Conservation (phyloP, 1,140 invertebrate genomes). For the Neuroterus valhalla region DNA sequence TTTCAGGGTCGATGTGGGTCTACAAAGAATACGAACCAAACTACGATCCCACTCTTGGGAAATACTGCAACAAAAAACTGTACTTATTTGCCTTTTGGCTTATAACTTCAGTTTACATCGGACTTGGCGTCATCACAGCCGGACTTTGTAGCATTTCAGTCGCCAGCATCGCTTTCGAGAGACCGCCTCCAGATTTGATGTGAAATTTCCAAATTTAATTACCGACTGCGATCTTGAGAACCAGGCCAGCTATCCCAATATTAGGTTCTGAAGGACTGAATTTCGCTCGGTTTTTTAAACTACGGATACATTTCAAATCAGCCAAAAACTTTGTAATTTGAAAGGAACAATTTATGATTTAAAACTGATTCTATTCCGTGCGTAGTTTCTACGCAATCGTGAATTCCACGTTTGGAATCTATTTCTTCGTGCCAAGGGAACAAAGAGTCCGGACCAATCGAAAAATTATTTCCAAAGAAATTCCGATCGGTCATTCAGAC, state of each 20-base stretch:
- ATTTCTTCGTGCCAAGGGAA: constrained; percentile 54
- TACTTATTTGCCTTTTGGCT: constrained; percentile 84
- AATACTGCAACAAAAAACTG: constrained; percentile 80
- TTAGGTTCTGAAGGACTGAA: not conserved
- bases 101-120: constrained; percentile 79
- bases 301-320: too few relatives aligned
- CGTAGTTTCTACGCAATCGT: not conserved
- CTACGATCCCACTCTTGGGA: constrained; percentile 72
- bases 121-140: constrained; percentile 74
- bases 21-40: constrained; percentile 80
- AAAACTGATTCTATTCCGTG: not conserved
- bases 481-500: not conserved
- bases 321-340: too few relatives aligned
- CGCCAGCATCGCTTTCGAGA: constrained; percentile 74
- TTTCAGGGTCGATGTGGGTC: constrained; percentile 80
- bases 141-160: constrained; percentile 78
- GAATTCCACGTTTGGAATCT: not conserved
- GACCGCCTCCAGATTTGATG: constrained; percentile 59
- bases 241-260: not conserved
- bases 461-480: not conserved
- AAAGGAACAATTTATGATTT: not conserved
- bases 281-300: not conserved
- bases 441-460: constrained; percentile 2
- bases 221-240: not conserved
- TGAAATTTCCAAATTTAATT: constrained; percentile 41